Evolutionary conservation across 1,140 invertebrate species (phyloP).

Genomic region (Drosophila kurseongensis): DNA sequence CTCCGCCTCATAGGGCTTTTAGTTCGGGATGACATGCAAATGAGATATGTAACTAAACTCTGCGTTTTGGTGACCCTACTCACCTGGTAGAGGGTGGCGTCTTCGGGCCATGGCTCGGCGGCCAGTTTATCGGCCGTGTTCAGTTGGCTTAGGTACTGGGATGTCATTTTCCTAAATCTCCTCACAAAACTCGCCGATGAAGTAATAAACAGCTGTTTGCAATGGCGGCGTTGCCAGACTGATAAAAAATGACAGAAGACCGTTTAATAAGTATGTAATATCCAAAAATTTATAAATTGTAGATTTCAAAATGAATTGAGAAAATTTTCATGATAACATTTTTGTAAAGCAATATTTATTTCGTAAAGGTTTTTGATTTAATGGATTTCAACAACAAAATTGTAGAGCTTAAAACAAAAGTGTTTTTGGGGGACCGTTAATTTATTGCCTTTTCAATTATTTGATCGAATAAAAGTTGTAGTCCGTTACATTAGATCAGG

Average conservation of each 20-base stretch:
- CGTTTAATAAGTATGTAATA: too few species aligned
- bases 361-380: too few species aligned
- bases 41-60: not conserved
- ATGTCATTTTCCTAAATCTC: slow-evolving; percentile 59
- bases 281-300: too few species aligned
- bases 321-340: too few species aligned
- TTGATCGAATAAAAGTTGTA: too few species aligned
- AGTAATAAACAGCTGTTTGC: slow-evolving; percentile 71
- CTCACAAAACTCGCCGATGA: slow-evolving; percentile 51
- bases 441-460: too few species aligned
- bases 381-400: too few species aligned
- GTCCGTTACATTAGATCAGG: too few species aligned
- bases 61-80: not conserved
- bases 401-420: too few species aligned
- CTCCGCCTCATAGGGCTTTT: slow-evolving; percentile 90
- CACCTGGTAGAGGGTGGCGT: slow-evolving; percentile 92
- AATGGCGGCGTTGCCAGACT: not conserved
- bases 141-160: slow-evolving; percentile 67
- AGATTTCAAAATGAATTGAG: too few species aligned
- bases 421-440: too few species aligned
- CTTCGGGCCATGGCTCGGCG: slow-evolving; percentile 93
- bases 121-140: slow-evolving; percentile 79
- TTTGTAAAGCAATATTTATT: too few species aligned
- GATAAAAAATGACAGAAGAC: not conserved
- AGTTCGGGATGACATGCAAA: not conserved